Evolutionary conservation across 2,113 vertebrate genomes (phyloP).

Genomic region (Python bivittatus): DNA sequence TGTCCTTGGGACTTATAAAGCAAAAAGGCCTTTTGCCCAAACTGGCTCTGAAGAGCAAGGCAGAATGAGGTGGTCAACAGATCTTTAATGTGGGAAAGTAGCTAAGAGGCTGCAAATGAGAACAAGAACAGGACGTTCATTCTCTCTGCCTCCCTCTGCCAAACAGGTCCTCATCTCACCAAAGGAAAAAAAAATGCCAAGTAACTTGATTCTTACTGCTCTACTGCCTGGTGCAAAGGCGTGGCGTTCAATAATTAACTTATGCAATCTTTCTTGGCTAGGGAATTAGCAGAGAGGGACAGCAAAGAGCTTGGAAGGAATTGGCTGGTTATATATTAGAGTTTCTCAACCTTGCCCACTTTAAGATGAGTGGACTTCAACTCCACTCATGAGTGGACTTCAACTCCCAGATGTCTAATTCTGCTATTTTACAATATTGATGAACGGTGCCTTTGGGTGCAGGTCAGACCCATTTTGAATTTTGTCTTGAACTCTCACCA

Average conservation of each 20-base stretch:
- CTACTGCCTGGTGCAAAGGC: background rate
- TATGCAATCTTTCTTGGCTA: background rate
- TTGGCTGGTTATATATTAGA: background rate
- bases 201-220: background rate
- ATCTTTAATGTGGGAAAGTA: background rate
- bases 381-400: no score
- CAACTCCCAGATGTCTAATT: no score
- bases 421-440: no score
- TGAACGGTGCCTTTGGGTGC: no score
- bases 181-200: background rate
- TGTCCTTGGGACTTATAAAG: background rate
- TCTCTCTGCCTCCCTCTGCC: background rate
- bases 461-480: no score
- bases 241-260: background rate
- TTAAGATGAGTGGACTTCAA: no score
- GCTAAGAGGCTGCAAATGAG: background rate
- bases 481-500: no score
- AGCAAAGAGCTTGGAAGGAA: background rate
- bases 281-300: background rate
- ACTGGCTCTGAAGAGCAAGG: no score
- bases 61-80: background rate
- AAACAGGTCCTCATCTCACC: background rate
- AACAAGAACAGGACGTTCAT: background rate
- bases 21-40: background rate
- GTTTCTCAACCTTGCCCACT: no score